Evolutionary conservation across 2,888 invertebrate genomes (phyloP).

Genomic region (Luffia ferchaultella): DNA sequence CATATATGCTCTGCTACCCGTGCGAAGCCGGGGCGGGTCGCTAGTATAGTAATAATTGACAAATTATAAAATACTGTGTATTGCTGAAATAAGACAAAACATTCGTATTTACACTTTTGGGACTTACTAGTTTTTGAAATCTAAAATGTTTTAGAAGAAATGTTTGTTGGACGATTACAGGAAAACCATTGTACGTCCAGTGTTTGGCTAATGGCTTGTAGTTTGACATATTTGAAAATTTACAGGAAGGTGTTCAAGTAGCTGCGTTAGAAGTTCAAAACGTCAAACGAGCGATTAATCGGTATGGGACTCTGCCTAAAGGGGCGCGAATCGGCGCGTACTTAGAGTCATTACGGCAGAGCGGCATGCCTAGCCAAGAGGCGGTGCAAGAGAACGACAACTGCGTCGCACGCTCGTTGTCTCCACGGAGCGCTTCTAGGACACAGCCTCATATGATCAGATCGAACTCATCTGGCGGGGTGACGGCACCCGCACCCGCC

Average conservation of each 20-base stretch:
- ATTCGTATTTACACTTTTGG: background rate
- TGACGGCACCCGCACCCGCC: conserved; percentile 67
- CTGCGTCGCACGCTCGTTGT: conserved; percentile 63
- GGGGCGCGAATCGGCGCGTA: conserved; percentile 96
- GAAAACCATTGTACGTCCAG: too few species aligned
- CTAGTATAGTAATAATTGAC: too few species aligned
- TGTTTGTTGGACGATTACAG: too few species aligned
- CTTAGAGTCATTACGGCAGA: conserved; percentile 90
- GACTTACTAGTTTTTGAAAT: too few species aligned
- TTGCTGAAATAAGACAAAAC: background rate
- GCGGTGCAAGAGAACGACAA: conserved; percentile 18
- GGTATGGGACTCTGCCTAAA: conserved; percentile 97
- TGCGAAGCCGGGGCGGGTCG: too few species aligned
- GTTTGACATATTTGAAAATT: too few species aligned
- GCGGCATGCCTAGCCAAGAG: conserved; percentile 50
- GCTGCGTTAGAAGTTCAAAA: conserved; percentile 96
- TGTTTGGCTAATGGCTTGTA: too few species aligned
- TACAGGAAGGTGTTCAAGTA: conserved; percentile 73
- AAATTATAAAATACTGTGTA: too few species aligned
- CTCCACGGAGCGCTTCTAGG: conserved; percentile 71
- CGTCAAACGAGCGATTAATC: conserved; percentile 91
- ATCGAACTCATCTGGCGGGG: conserved; percentile 88
- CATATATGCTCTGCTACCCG: too few species aligned
- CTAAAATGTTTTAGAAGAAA: too few species aligned
- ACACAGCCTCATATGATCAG: conserved; percentile 86